Conservation (phyloP, 1,140 invertebrate species). For the Bathynomus jamesi region DNA sequence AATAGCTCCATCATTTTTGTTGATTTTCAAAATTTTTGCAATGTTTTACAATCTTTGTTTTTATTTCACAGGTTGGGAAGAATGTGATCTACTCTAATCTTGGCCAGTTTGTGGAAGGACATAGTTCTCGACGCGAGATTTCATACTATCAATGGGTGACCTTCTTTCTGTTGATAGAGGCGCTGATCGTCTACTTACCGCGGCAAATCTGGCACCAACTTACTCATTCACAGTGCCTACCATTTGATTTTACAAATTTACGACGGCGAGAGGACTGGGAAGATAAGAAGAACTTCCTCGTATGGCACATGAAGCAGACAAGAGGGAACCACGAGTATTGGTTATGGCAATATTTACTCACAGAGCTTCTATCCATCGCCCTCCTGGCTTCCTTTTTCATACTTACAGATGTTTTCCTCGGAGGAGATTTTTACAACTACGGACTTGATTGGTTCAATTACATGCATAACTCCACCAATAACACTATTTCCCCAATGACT, state of each 20-base stretch:
- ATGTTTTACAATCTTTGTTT: too few relatives aligned
- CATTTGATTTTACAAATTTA: constrained; percentile 37
- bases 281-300: constrained; percentile 37
- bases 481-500: constrained; percentile 35
- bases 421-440: constrained; percentile 37
- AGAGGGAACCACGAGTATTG: constrained; percentile 37
- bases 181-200: constrained; percentile 33
- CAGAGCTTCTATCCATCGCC: constrained; percentile 32
- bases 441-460: constrained; percentile 36
- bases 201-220: constrained; percentile 37
- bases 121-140: constrained; percentile 34
- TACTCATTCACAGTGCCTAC: constrained; percentile 36
- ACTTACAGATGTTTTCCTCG: constrained; percentile 36
- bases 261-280: constrained; percentile 36
- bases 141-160: constrained; percentile 37
- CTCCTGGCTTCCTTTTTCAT: constrained; percentile 36
- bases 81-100: constrained; percentile 37
- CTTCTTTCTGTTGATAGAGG: constrained; percentile 36
- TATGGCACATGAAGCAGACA: constrained; percentile 38
- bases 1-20: too few relatives aligned
- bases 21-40: too few relatives aligned
- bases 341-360: constrained; percentile 35
- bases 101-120: constrained; percentile 35
- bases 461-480: constrained; percentile 37
- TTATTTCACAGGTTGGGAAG: constrained; percentile 37